Base-by-base conservation (phyloP, 1,140 invertebrate genomes). In the Drosophila nikananu region DNA sequence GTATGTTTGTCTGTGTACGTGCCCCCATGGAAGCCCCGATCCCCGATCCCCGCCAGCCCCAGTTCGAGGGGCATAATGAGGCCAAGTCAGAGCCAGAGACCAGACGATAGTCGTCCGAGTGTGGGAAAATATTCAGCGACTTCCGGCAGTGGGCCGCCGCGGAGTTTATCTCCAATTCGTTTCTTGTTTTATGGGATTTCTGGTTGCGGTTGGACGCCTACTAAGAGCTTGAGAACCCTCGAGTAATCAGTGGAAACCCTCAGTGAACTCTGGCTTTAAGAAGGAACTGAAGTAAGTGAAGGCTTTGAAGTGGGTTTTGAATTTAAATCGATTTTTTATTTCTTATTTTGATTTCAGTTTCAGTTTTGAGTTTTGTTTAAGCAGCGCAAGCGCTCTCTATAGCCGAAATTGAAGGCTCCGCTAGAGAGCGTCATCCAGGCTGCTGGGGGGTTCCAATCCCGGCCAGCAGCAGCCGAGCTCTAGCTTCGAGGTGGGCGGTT, bases 91-190 rank as follows among this genome's bases (percentile, higher is more conserved):
- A 52, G 49, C 10, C 54, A 23, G 60, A 39, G 55, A 3, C 41
- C 59, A 70, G 67, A 72, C 48, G 59, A 75, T 60, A 65, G 61
- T 46, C 51, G 61, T 46, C 51, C 48, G 67, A 87, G 78, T 89
- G 84, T 89, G 84, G 81, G 86, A 89, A 89, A 89, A 89, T 84
- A 90, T 90, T 89, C 74, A 77, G 66, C 84, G 75, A 89, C 84
- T 89, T 89, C 84, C 84, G 84, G 81, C 71, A 90, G 81, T 84
- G 73, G 81, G 67, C 80, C 35, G 44, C 71, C 51, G 65, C 46
- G 73, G 49, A 81, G 73, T 74, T 74, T 74, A 74, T 73, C 77
- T 77, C 57, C 46, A 52, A 62, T 77, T 59, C 37, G 57, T 77
- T 75, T 70, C 66, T 60, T 61, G 42, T 37, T 76, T 44, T 55